Evolutionary conservation across 2,888 invertebrate species (phyloP), one percentile per base, ranked within the genome.

Genomic region (Chalcosyrphus nemorum): DNA sequence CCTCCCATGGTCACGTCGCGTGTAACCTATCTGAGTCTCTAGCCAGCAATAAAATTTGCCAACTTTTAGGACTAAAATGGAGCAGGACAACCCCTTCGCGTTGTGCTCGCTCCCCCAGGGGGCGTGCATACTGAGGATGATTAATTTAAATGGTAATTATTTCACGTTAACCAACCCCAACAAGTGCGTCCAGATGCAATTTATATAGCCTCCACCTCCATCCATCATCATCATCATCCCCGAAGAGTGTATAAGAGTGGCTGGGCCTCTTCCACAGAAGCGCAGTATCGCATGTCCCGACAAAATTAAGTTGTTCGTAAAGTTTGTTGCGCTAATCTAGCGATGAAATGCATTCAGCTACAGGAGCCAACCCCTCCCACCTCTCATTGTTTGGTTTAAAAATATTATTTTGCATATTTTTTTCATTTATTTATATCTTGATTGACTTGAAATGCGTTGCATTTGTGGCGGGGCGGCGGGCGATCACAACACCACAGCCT

Each of bases 91-190:
- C 65, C 38, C 45, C 21, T 35, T n/a, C n/a, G n/a, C n/a, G n/a
- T n/a, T n/a, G n/a, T n/a, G n/a, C n/a, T n/a, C n/a, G 24, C 24
- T 4, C 21, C 35, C 24, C 27, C 24, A 32, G 7, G 32, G 29
- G 43, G 74, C 71, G 82, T 78, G n/a, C 78, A 82, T 77, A 72
- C 59, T 71, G 21, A 57, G 66, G 68, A 66, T 88, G 88, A 88
- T 88, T 88, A 88, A 88, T 88, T 88, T 88, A 88, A 88, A 88
- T 88, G 88, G 86, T 88, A 88, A 88, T 88, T 88, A 86, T 86
- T 87, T 76, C 87, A 86, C 88, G 88, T 88, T 65, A 71, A 80
- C 70, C 70, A 80, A 80, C 80, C 80, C 75, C 52, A 61, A 74
- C 68, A 66, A 75, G 84, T 74, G 84, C 80, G 80, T 84, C 29